A percentile compares a stretch with the other conserved stretches of the same genome.
Evolutionary conservation across 2,113 vertebrate species (phyloP).

Genomic region (Chascanopsetta lugubris): DNA sequence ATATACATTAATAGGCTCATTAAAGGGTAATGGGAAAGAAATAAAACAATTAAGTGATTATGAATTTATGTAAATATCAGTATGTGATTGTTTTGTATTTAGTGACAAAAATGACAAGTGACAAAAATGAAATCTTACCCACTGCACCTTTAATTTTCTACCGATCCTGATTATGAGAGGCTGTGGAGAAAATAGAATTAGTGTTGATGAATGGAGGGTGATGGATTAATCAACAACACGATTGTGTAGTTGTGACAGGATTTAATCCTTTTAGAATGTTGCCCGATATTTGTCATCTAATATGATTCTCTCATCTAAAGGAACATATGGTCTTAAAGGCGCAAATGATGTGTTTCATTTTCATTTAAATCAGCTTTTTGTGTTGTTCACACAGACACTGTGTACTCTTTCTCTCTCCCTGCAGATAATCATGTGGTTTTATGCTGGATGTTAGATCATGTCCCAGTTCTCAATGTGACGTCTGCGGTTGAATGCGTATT

Average conservation of each 20-base stretch:
- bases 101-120: too few species aligned
- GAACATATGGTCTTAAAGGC: conserved; percentile 19
- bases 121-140: too few species aligned
- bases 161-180: conserved; percentile 32
- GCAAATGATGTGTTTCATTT: conserved; percentile 1
- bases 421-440: conserved; percentile 51
- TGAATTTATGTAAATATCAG: too few species aligned
- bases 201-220: conserved; percentile 38
- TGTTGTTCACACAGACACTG: conserved; percentile 25
- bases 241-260: conserved; percentile 10
- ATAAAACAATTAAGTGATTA: too few species aligned
- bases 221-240: conserved; percentile 42
- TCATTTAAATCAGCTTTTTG: conserved; percentile 26
- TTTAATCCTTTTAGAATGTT: conserved; percentile 38
- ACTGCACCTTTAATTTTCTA: too few species aligned
- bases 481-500: conserved; percentile 46
- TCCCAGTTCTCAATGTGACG: conserved; percentile 44
- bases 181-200: conserved; percentile 35
- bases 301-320: conserved; percentile 8
- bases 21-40: too few species aligned
- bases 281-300: conserved; percentile 33
- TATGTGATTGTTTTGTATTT: too few species aligned
- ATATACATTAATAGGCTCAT: too few species aligned
- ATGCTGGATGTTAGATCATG: conserved; percentile 40
- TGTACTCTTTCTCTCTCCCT: not conserved